These are phyloP conservation scores for Sinosuthora webbiana DNA, from an alignment of 2,113 vertebrate species.

Conservation along the genomic window DNA sequence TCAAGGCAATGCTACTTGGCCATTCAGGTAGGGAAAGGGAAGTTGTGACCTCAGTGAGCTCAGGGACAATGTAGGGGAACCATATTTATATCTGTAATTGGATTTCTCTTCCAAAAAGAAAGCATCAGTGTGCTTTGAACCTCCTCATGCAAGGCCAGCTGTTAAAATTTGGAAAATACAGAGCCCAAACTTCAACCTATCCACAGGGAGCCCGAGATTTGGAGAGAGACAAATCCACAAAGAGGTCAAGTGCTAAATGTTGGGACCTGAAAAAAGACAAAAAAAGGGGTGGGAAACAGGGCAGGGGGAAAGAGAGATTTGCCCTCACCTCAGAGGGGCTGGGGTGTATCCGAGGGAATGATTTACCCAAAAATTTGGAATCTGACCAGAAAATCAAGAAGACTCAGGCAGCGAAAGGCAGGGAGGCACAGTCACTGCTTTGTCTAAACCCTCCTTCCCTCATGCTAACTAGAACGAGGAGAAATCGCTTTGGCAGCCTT, in stretches of 20 bases:
- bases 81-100: neutral
- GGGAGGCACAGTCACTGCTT: neutral
- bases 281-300: neutral
- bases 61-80: neutral
- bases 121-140: neutral
- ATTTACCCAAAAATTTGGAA: neutral
- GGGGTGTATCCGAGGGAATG: neutral
- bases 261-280: neutral
- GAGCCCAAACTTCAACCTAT: neutral
- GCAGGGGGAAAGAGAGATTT: neutral
- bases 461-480: neutral
- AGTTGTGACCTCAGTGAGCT: neutral
- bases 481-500: conserved; percentile 36
- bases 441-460: neutral
- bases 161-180: neutral
- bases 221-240: neutral
- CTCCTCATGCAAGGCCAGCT: neutral
- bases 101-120: neutral
- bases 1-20: neutral
- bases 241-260: neutral
- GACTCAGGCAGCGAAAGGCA: neutral
- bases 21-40: neutral
- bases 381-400: neutral
- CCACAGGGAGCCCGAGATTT: neutral
- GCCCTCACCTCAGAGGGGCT: neutral